Base-by-base conservation (phyloP, 2,113 vertebrate genomes). In the Cygnus atratus region DNA sequence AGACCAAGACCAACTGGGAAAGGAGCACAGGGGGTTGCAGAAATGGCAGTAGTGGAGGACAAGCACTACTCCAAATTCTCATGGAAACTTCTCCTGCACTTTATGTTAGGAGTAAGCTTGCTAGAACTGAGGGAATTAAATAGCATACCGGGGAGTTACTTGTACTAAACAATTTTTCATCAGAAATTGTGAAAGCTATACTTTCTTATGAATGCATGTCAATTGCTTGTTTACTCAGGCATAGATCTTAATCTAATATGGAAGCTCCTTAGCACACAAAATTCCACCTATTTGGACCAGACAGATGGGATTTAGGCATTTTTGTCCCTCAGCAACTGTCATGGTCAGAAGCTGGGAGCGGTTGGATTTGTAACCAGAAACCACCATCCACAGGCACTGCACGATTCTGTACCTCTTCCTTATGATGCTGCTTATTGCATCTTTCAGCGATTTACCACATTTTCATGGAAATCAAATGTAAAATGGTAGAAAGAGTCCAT, bases 381-480 rank as follows among this genome's bases (percentile, higher is more conserved):
- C 11, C 31, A 46, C 12, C 21, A 10, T 11, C 52, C 22, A 1
- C 1, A 31, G 46, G 21, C 1, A 1, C 31, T 52, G 71, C 6
- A 59, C 37, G 0, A 0, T 39, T 43, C 55, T 66, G 31, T 39
- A 26, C 26, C 35, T 78, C 72, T 79, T 26, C 61, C 31, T 65
- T 31, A n/a, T 1, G 11, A 54, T 0, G 35, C 57, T 39, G 11
- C 15, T 55, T 79, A 71, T 63, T 16, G 9, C 20, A 58, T 28
- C 28, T 57, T 63, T 6, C 61, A 37, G 55, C 13, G 41, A 9
- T 33, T 90, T 12, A 65, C 31, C 41, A 80, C 35, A 55, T 50
- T 82, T 76, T 46, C 55, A 35, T 6, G 25, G 20, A 61, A 86
- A 31, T 35, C 25, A 50, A 57, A 68, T 22, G 16, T 46, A 73